phyloP scores from a whole-genome alignment of 1,140 invertebrate genomes.

The Daktulosphaira vitifoliae region DNA sequence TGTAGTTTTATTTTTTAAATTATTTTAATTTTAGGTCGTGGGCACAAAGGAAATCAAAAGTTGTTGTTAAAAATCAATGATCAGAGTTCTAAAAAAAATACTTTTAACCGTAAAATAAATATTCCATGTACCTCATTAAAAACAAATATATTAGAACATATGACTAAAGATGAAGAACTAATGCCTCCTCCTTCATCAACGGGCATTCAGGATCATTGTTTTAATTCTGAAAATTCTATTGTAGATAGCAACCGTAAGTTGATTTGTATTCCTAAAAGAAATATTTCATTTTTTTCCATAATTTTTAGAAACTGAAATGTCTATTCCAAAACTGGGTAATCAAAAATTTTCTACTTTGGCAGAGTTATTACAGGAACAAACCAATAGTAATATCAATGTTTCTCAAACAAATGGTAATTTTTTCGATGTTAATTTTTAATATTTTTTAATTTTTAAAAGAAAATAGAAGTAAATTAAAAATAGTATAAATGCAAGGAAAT shows the following conservation, averaged over 20 bases:
- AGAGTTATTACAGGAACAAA: conserved; percentile 9
- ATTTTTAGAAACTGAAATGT: conserved; percentile 7
- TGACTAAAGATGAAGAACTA: conserved; percentile 20
- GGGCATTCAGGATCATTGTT: background rate
- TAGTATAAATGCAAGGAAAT: no score
- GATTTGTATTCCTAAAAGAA: no score
- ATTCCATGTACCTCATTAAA: background rate
- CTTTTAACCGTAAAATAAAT: background rate
- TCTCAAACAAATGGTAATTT: conserved; percentile 1
- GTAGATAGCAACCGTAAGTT: conserved; percentile 1
- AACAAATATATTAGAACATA: background rate
- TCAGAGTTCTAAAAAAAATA: background rate
- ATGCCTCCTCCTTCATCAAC: conserved; percentile 20
- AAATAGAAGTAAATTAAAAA: no score
- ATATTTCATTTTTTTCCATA: no score
- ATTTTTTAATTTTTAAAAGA: no score
- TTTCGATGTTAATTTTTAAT: background rate
- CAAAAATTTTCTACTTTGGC: conserved; percentile 19
- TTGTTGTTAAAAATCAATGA: background rate
- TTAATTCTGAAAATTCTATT: background rate
- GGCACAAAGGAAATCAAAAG: conserved; percentile 19
- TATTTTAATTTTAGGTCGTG: background rate
- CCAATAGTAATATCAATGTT: background rate
- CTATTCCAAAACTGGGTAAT: conserved; percentile 25
- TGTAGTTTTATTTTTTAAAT: no score